Base-by-base conservation (phyloP, 1,140 invertebrate genomes). In the Copidosoma floridanum region DNA sequence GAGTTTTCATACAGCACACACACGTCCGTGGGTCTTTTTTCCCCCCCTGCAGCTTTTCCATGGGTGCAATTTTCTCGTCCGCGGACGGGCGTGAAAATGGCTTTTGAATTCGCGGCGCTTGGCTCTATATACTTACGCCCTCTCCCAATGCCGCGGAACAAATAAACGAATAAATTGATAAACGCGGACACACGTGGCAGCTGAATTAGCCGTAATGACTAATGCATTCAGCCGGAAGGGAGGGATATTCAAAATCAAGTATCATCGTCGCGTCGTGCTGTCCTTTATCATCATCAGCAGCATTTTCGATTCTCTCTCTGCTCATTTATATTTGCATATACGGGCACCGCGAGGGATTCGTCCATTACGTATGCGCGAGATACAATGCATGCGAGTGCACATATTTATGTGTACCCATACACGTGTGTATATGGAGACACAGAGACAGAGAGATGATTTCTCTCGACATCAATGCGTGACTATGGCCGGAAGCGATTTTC, bases 141-240 rank as follows among this genome's bases (percentile, higher is more conserved):
- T 12, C 43, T 10, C 8, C 7, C 55, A 48, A 41, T 16, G 53
- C 37, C 27, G 56, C 56, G 43, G n/a, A 65, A 64, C 51, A 62
- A 58, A 67, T 56, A 65, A 66, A 65, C 59, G 59, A 65, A 65
- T 53, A 60, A 68, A 66, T 69, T 65, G 64, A 68, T 64, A 64
- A 69, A 50, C 56, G 16, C 43, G 40, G 40, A 27, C 18, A 23
- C 37, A 35, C 37, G 37, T 53, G 32, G 63, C 61, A 41, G 67
- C 55, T 68, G 72, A 74, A 77, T 77, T 74, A 75, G 70, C 65
- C 65, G 68, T 72, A 70, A 77, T 73, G 74, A 74, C 73, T 67
- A 71, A 72, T 71, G 72, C 65, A 73, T 75, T 70, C 63, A 73
- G 68, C 63, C 52, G 43, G 63, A 21, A 61, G 37, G 18, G 1